Evolutionary conservation across 2,888 invertebrate species (phyloP).

Genomic region (Drosophila kanekoi): DNA sequence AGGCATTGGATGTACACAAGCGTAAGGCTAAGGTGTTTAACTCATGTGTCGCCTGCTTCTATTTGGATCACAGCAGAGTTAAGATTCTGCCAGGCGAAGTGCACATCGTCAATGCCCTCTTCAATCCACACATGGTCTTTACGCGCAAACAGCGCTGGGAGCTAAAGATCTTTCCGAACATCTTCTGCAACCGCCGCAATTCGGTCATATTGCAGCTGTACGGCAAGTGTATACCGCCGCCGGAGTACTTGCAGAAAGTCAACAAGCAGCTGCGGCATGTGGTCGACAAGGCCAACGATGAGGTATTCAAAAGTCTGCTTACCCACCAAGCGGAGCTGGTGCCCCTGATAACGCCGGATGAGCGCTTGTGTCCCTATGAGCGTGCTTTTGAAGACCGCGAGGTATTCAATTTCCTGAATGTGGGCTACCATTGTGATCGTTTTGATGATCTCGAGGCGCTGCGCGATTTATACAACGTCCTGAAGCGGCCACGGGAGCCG

Average conservation of each 20-base stretch:
- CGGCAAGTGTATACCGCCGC: conserved; percentile 62
- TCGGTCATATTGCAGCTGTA: conserved; percentile 44
- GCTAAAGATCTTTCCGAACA: conserved; percentile 61
- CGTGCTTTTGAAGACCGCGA: conserved; percentile 74
- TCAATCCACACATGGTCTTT: conserved; percentile 58
- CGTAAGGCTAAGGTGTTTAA: conserved; percentile 10
- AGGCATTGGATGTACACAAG: conserved; percentile 11
- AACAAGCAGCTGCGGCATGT: conserved; percentile 28
- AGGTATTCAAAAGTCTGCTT: conserved; percentile 35
- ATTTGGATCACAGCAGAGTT: conserved; percentile 51
- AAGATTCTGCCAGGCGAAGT: conserved; percentile 66
- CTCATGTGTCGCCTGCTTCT: conserved; percentile 49
- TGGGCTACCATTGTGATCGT: conserved; percentile 72
- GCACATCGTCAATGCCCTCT: conserved; percentile 52
- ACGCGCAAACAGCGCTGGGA: conserved; percentile 54
- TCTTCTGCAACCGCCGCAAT: conserved; percentile 47
- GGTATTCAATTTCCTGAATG: conserved; percentile 69
- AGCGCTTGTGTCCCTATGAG: conserved; percentile 68
- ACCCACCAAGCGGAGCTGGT: conserved; percentile 45
- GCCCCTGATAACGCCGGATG: conserved; percentile 42
- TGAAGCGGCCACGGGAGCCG: conserved; percentile 66
- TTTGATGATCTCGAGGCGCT: conserved; percentile 75
- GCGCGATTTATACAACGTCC: conserved; percentile 50
- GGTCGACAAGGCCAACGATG: conserved; percentile 54
- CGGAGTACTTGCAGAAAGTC: conserved; percentile 56